Evolutionary conservation across 1,140 invertebrate genomes (phyloP).

Genomic region (Nasonia vitripennis): DNA sequence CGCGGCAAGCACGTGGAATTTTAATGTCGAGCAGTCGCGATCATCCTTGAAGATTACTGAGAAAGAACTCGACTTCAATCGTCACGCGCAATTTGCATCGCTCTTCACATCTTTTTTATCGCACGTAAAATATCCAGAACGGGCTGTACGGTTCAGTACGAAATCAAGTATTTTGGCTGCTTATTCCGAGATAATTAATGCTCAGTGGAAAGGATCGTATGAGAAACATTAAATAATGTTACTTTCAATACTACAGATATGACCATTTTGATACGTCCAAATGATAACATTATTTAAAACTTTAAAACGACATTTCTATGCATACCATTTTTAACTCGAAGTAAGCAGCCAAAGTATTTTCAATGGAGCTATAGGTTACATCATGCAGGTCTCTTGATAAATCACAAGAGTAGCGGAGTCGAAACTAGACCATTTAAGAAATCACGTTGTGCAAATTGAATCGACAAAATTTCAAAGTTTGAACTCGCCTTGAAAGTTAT

Average conservation of each 20-base stretch:
- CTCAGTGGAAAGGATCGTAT: not conserved
- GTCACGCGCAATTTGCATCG: conserved; percentile 22
- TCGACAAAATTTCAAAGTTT: not conserved
- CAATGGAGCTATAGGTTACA: conserved; percentile 8
- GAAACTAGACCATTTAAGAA: conserved; percentile 10
- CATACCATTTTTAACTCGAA: conserved; percentile 16
- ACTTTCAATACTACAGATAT: not conserved
- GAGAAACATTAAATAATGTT: conserved; percentile 11
- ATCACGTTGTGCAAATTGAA: not conserved
- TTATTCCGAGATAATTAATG: not conserved
- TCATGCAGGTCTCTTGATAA: not conserved
- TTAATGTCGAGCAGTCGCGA: conserved; percentile 16
- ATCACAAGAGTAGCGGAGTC: conserved; percentile 27
- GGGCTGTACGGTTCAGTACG: conserved; percentile 73
- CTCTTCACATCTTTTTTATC: conserved; percentile 55
- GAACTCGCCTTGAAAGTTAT: not conserved
- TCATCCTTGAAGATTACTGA: conserved; percentile 26
- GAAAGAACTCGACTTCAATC: conserved; percentile 4
- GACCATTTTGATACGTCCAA: not conserved
- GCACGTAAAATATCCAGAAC: conserved; percentile 73
- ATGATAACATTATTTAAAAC: not conserved
- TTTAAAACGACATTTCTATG: not conserved
- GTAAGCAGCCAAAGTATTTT: conserved; percentile 25
- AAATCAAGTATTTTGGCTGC: conserved; percentile 54
- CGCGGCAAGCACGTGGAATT: conserved; percentile 32